phyloP scores from a whole-genome alignment of 2,113 vertebrate species.

The Hyla sarda region DNA sequence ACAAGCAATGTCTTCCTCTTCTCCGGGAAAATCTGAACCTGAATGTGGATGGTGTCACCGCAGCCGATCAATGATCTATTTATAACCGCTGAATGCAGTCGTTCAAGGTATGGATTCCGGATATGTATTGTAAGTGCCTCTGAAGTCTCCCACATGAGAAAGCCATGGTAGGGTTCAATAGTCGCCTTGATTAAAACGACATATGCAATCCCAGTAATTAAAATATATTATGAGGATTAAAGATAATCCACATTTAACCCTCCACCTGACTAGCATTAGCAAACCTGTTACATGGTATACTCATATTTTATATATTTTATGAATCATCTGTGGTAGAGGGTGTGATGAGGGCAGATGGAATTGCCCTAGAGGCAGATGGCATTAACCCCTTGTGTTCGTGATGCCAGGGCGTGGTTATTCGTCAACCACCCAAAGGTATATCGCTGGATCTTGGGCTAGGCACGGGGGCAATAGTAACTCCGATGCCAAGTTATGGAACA shows the following conservation, averaged over 20 bases:
- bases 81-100: background rate
- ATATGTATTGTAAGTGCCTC: background rate
- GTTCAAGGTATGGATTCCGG: background rate
- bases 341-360: too few species aligned
- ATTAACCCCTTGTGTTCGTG: too few species aligned
- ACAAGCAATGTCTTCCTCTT: background rate
- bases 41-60: background rate
- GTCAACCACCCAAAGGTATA: too few species aligned
- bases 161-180: background rate
- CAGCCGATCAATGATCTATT: slow-evolving; percentile 34
- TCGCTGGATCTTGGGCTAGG: too few species aligned
- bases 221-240: background rate
- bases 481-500: too few species aligned
- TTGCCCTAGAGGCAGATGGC: too few species aligned
- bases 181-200: background rate
- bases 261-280: too few species aligned
- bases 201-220: background rate
- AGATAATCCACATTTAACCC: background rate
- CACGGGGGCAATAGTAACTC: too few species aligned
- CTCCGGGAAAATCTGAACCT: slow-evolving; percentile 9
- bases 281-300: too few species aligned
- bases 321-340: too few species aligned
- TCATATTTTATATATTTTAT: too few species aligned
- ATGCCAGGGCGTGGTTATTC: too few species aligned
- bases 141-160: background rate